Percentiles rank a stretch among this genome's conserved stretches.
These are phyloP conservation scores for Saguinus midas DNA, from an alignment of 2,113 vertebrate species.

Conservation along the genomic window DNA sequence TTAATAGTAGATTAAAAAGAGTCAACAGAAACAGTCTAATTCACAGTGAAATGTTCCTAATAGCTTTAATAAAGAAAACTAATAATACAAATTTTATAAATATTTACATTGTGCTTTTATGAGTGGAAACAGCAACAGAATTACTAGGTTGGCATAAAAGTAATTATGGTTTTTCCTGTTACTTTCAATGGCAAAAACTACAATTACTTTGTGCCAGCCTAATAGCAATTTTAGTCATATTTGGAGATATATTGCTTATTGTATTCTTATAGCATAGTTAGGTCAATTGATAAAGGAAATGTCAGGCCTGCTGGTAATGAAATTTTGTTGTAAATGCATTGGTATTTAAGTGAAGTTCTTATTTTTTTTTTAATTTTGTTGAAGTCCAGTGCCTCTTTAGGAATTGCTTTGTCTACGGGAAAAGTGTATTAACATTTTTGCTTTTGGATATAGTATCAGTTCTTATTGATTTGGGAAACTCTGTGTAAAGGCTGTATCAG, in stretches of 20 bases:
- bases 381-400: background rate
- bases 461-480: conserved; percentile 2
- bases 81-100: conserved; percentile 25
- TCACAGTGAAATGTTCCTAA: background rate
- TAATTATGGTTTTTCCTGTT: too few species aligned
- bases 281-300: background rate
- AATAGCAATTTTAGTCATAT: background rate
- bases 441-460: conserved; percentile 7
- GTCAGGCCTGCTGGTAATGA: background rate
- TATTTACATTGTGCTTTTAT: conserved; percentile 29
- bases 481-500: background rate
- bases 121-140: conserved; percentile 1
- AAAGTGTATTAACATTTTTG: background rate
- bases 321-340: conserved; percentile 18
- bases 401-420: background rate
- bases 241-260: conserved; percentile 23
- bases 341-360: conserved; percentile 34
- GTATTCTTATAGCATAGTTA: background rate
- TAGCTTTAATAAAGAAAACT: conserved; percentile 10
- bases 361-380: background rate
- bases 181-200: too few species aligned
- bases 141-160: background rate
- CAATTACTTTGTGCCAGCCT: too few species aligned
- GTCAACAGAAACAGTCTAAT: background rate
- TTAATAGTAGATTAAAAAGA: conserved; percentile 20